Percentiles rank a stretch among this genome's conserved stretches.
phyloP scores from a whole-genome alignment of 2,888 invertebrate genomes.

The Melikaiella ostensackeni region DNA sequence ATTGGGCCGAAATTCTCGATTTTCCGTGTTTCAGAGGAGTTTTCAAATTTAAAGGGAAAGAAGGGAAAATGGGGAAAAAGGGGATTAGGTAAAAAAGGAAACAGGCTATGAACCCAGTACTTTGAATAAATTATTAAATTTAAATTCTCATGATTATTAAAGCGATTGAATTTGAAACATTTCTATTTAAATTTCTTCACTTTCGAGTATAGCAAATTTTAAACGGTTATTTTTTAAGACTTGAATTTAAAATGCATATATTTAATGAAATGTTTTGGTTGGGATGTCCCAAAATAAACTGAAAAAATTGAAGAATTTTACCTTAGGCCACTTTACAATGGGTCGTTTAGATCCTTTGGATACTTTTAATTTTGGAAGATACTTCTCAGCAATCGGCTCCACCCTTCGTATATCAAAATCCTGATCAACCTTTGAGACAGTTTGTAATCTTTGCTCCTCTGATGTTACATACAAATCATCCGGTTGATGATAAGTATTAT shows the following conservation, averaged over 20 bases:
- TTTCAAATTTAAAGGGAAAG: no score
- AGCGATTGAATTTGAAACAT: neutral
- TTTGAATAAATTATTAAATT: no score
- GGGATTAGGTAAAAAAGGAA: no score
- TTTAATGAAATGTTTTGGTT: no score
- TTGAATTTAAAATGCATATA: no score
- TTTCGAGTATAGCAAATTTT: neutral
- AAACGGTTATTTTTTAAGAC: no score
- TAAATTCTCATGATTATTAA: no score
- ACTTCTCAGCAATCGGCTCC: slow-evolving; percentile 66
- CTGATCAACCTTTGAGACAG: slow-evolving; percentile 78
- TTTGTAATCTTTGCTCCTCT: slow-evolving; percentile 79
- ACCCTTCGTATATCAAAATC: slow-evolving; percentile 79
- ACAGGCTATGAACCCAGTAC: no score
- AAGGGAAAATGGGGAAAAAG: no score
- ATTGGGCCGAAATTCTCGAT: no score
- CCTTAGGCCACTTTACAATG: slow-evolving; percentile 60
- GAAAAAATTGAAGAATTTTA: slow-evolving; percentile 37
- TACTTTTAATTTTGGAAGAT: slow-evolving; percentile 61
- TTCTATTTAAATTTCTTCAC: neutral
- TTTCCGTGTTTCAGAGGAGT: no score
- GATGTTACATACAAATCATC: slow-evolving; percentile 82
- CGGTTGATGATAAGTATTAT: slow-evolving; percentile 81
- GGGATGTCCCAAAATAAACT: neutral
- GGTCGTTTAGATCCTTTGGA: slow-evolving; percentile 52